Base-by-base conservation (phyloP, 2,888 invertebrate genomes). In the Brassicogethes aeneus region DNA sequence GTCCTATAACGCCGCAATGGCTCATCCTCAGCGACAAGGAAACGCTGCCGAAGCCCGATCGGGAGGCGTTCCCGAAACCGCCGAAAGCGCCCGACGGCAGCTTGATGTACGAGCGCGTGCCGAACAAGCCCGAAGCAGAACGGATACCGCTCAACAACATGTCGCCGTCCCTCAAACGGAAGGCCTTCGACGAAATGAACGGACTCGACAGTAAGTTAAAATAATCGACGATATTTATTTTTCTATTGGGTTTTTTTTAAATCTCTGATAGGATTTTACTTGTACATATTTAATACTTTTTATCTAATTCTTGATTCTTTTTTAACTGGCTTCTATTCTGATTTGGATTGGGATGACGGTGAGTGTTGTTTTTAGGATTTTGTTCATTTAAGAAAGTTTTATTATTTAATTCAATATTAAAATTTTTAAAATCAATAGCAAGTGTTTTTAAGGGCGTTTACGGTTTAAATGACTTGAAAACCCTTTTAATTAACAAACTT, bases 1-100 rank as follows among this genome's bases (percentile, higher is more conserved):
- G 74, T 35, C 62, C 67, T 35, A 45, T 54, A 1, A 59, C 58
- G 36, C 79, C 80, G 37, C 72, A 72, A 52, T 88, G 86, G 86
- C 73, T 88, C 43, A 71, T 77, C 50, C 75, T 85, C 42, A 85
- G 85, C 45, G 81, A 83, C 50, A 77, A 78, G 48, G 80, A 80
- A 57, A 80, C 70, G 39, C 77, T 90, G 71, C 91, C 91, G 49
- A 77, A 77, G 69, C 88, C 89, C 29, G 80, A 80, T 53, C 80
- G 82, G 62, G 80, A 86, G 52, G 86, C 85, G 58, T 93, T 89
- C 71, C 92, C 92, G 40, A 86, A 88, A 68, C 92, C 92, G 50
- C 91, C 91, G 36, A 90, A 89, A 69, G 91, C 85, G 44, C 84
- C 86, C 46, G 87, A 92, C 67, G 92, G 91, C 56, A 89, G 89